phyloP scores from a whole-genome alignment of 2,113 vertebrate genomes.

The Rattus rattus region DNA sequence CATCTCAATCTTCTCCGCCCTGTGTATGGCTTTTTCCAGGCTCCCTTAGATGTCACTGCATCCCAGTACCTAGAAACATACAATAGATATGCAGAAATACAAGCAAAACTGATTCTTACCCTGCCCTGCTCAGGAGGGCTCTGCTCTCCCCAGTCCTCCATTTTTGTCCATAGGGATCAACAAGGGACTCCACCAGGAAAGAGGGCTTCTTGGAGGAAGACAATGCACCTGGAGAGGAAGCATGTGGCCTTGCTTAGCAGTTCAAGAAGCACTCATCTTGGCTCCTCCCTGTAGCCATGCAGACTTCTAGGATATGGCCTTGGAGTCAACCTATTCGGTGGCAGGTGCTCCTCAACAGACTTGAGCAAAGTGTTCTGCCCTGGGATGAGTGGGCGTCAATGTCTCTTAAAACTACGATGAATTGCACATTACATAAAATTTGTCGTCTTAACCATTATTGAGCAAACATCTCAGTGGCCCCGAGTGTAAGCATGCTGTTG shows the following conservation, averaged over 20 bases:
- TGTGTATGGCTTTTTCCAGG: not conserved
- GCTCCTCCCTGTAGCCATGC: not conserved
- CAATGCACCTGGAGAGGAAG: not conserved
- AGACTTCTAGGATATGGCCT: not conserved
- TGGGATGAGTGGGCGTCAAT: not conserved
- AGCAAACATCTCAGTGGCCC: too few species aligned
- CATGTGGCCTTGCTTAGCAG: accelerated
- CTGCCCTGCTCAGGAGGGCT: not conserved
- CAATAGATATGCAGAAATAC: not conserved
- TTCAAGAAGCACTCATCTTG: not conserved
- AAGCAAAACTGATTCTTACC: not conserved
- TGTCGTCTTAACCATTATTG: not conserved
- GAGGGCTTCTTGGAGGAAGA: not conserved
- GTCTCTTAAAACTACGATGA: not conserved
- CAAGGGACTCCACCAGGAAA: not conserved
- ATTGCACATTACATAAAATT: not conserved
- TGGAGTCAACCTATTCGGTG: not conserved
- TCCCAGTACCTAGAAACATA: not conserved
- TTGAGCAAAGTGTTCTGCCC: not conserved
- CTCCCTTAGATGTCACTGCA: not conserved
- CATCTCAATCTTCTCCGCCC: not conserved
- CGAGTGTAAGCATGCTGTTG: not conserved
- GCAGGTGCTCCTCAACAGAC: not conserved
- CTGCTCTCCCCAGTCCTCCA: not conserved
- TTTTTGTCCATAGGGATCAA: not conserved